Evolutionary conservation across 1,140 invertebrate genomes (phyloP), one percentile per base, ranked within the genome.

Genomic region (Oscheius sp.): DNA sequence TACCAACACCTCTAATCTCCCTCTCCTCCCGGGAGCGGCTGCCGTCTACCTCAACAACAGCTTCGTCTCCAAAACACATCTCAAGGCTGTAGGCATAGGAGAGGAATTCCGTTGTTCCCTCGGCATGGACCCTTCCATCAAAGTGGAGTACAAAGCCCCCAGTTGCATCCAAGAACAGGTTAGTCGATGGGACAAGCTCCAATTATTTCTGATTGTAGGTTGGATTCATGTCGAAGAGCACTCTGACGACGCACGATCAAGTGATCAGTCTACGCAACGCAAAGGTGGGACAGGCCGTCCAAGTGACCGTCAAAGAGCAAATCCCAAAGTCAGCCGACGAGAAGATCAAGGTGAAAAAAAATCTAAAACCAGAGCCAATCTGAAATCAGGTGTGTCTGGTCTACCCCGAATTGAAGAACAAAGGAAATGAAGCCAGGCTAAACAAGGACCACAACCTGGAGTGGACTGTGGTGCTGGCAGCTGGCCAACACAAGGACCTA

Each of bases 21-120:
- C 84, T 3, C 77, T 87, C 4, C 81, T 87, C 20, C 72, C 85
- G 26, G 86, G 87, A 65, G 76, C 80, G 18, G 84, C 85, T 10
- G 85, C 80, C 71, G 83, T 87, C 23, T 87, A 86, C 74, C 77
- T 87, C 32, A 86, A 87, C 71, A 86, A 86, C 76, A 86, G 80
- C 70, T 87, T 87, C 76, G 82, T 87, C 7, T 83, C 82, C 3
- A 87, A 85, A 81, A 82, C 59, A 1, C 59, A 73, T 63, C 64
- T 87, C 18, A 81, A 83, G n/a, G 68, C 83, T 7, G 85, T 86
- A 0, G 74, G 80, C 31, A 86, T 86, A 1, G 78, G 79, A 59
- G 86, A 87, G 75, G 85, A 87, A 64, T 87, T 87, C 69, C 68
- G 79, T 15, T 86, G 85, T 77, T 82, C 86, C 7, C 75, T 87